Conservation (phyloP, 2,797 vertebrate species). For the Lophotriccus pileatus region DNA sequence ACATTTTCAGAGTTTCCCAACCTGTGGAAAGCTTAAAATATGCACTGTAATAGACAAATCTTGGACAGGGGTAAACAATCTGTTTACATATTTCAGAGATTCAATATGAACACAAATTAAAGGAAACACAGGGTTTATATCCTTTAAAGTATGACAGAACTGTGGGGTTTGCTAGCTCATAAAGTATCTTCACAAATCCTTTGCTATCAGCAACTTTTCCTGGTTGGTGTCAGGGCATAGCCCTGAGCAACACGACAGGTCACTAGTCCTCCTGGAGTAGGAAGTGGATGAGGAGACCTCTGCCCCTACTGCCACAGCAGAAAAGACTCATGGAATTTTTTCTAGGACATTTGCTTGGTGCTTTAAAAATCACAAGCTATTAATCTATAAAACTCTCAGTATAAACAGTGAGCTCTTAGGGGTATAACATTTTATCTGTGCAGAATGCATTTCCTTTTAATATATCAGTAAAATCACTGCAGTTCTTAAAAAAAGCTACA, state of each 20-base stretch:
- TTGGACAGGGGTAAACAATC: neutral
- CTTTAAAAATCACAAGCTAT: neutral
- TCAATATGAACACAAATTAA: neutral
- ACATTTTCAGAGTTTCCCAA: neutral
- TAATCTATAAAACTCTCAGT: neutral
- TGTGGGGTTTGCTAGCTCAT: neutral
- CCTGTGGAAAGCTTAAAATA: neutral
- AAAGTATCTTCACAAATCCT: neutral
- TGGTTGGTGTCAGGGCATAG: neutral
- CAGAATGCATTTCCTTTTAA: neutral
- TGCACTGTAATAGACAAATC: neutral
- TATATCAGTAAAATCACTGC: neutral
- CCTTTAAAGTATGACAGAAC: neutral
- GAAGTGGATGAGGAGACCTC: neutral
- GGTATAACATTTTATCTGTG: neutral
- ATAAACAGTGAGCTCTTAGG: neutral
- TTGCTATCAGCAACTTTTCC: neutral
- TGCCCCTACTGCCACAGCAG: neutral
- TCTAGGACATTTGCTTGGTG: neutral
- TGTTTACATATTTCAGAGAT: neutral
- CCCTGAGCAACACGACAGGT: neutral
- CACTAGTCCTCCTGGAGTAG: neutral
- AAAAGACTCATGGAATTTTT: neutral
- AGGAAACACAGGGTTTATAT: neutral
- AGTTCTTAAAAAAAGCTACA: neutral